Base-by-base conservation (phyloP, 1,140 invertebrate genomes). In the Pararge aegeria region DNA sequence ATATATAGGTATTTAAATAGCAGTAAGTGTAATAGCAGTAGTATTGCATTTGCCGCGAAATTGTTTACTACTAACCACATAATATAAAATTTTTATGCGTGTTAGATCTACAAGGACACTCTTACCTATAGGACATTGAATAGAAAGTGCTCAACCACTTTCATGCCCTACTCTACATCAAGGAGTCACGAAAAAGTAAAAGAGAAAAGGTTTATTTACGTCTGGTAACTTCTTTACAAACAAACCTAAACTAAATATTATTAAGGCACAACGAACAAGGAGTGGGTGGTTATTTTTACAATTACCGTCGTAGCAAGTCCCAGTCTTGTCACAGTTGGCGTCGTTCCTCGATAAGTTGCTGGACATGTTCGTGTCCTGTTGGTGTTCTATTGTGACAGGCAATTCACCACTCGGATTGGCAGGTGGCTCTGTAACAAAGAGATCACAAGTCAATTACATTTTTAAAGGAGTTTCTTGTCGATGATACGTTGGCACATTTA, bases 251-350 rank as follows among this genome's bases (percentile, higher is more conserved):
- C 5, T 27, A 27, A 27, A 4, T 27, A 27, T 1, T n/a, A 24
- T 42, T 16, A 42, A 42, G 15, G n/a, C 13, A 42, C 38, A 16
- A 16, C n/a, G 38, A 16, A 4, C 4, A 42, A 15, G n/a, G 5
- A 52, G 16, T 4, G 24, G 2, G 6, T 34, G 13, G 49, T 42
- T 64, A 59, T 78, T 80, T 42, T 9, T 42, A 42, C 18, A 42
- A 42, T 18, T 42, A 98, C 97, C 97, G 89, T 98, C 96, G 73
- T 98, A 98, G 78, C 97, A 98, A 53, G 97, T 97, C 74, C 97
- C 97, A 27, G 96, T 97, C 74, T 97, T 96, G 86, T 98, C 97
- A 78, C 97, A 98, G 87, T 97, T 97, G 12, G 95, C 94, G 70
- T 96, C 95, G 64, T 93, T 93, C 70, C 94, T 91, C 1, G 94